phyloP scores from a whole-genome alignment of 2,888 invertebrate genomes.

The Margaritifera margaritifera region DNA sequence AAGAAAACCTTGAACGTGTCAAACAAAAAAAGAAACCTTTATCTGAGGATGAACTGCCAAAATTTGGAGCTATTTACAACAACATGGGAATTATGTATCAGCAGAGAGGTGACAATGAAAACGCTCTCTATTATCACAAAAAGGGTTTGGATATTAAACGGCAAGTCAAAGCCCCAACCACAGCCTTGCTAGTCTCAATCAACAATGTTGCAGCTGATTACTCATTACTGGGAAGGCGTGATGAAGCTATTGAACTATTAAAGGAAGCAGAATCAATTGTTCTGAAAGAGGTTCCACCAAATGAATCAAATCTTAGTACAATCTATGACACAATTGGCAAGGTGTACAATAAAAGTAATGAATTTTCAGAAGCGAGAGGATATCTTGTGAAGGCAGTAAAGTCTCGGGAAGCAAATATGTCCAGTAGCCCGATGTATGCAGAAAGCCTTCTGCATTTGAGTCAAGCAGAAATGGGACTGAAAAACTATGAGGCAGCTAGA shows the following conservation, averaged over 20 bases:
- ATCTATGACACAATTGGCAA: constrained; percentile 30
- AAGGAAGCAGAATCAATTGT: constrained; percentile 28
- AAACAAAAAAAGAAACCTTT: no score
- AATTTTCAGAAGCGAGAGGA: constrained; percentile 15
- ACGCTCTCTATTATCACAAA: constrained; percentile 39
- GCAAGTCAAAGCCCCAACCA: constrained; percentile 31
- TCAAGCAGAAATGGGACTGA: constrained; percentile 6
- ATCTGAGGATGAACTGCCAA: constrained; percentile 18
- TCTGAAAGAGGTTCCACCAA: constrained; percentile 10
- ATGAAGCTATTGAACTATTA: constrained; percentile 25
- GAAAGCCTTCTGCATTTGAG: constrained; percentile 17
- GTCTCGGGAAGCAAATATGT: constrained; percentile 10
- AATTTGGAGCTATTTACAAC: constrained; percentile 39
- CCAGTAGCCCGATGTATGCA: constrained; percentile 10
- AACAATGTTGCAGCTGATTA: constrained; percentile 38
- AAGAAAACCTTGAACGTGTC: constrained; percentile 18
- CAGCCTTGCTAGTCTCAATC: constrained; percentile 37
- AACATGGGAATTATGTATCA: constrained; percentile 52
- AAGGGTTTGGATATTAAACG: constrained; percentile 38
- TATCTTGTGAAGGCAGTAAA: constrained; percentile 23
- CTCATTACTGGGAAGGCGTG: constrained; percentile 11
- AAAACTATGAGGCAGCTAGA: no score
- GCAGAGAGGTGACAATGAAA: constrained; percentile 36
- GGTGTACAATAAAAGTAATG: constrained; percentile 12
- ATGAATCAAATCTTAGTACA: constrained; percentile 10